Conservation (phyloP, 2,113 vertebrate genomes). For the Grus americana region DNA sequence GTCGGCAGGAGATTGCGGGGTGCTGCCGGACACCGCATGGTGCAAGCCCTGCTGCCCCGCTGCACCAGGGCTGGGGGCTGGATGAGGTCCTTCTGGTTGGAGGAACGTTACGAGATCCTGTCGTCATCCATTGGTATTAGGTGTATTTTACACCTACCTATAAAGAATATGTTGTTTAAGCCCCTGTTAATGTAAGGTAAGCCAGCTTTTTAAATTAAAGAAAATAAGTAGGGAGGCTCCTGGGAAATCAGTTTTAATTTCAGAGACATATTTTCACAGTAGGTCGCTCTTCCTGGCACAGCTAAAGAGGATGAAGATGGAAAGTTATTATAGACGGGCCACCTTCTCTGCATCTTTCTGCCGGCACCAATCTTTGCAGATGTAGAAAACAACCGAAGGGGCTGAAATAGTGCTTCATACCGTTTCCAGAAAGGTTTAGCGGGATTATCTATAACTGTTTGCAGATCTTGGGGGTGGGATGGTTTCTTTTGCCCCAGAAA, state of each 20-base stretch:
- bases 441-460: background rate
- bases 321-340: background rate
- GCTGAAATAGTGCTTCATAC: background rate
- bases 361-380: background rate
- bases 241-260: background rate
- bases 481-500: background rate
- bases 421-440: background rate
- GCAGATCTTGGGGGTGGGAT: background rate
- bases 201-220: background rate
- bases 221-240: background rate
- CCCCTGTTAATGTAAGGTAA: background rate
- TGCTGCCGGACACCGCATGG: rapidly evolving
- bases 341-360: background rate
- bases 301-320: background rate
- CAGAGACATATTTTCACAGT: background rate
- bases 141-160: background rate
- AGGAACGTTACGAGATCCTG: background rate
- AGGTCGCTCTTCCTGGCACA: background rate
- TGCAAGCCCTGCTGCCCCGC: background rate
- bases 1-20: background rate
- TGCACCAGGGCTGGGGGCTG: background rate
- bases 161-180: background rate
- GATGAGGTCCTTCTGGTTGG: background rate
- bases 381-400: background rate
- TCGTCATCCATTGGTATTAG: background rate